These are phyloP conservation scores for Dissostichus mawsoni DNA, from an alignment of 2,113 vertebrate species.

Conservation along the genomic window DNA sequence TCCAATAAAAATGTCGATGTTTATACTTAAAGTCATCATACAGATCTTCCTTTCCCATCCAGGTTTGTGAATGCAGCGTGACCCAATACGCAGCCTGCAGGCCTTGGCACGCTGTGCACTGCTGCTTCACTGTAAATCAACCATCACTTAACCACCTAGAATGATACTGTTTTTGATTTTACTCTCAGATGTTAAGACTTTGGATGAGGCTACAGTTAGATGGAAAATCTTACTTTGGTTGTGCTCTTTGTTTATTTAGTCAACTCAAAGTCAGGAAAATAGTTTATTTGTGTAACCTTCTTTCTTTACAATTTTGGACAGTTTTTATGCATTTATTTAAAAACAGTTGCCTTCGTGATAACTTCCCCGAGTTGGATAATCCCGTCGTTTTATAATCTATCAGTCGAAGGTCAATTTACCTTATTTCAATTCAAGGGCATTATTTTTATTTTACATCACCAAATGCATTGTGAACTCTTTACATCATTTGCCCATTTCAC, in stretches of 20 bases:
- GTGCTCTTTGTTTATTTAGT: slow-evolving; percentile 29
- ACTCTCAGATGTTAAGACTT: slow-evolving; percentile 20
- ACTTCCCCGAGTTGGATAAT: neutral
- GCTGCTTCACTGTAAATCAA: slow-evolving; percentile 50
- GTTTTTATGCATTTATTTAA: neutral
- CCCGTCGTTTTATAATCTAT: neutral
- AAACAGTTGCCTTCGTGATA: neutral
- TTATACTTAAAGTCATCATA: slow-evolving; percentile 25
- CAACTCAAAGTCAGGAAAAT: slow-evolving; percentile 9
- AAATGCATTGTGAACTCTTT: neutral
- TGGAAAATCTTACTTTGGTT: slow-evolving; percentile 43
- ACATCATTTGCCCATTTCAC: neutral
- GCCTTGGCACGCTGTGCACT: slow-evolving; percentile 35
- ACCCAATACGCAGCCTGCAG: slow-evolving; percentile 35
- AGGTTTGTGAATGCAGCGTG: slow-evolving; percentile 35
- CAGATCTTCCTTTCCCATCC: slow-evolving; percentile 5
- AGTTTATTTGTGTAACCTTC: neutral
- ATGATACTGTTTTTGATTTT: slow-evolving; percentile 46
- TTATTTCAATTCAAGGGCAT: neutral
- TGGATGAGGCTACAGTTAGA: slow-evolving; percentile 42
- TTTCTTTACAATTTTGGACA: neutral
- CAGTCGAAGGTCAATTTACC: neutral
- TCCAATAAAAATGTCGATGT: slow-evolving; percentile 5
- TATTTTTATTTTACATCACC: neutral
- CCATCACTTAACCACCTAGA: slow-evolving; percentile 38